These are phyloP conservation scores for Frieseomelitta varia DNA, from an alignment of 1,140 invertebrate genomes.

Conservation along the genomic window DNA sequence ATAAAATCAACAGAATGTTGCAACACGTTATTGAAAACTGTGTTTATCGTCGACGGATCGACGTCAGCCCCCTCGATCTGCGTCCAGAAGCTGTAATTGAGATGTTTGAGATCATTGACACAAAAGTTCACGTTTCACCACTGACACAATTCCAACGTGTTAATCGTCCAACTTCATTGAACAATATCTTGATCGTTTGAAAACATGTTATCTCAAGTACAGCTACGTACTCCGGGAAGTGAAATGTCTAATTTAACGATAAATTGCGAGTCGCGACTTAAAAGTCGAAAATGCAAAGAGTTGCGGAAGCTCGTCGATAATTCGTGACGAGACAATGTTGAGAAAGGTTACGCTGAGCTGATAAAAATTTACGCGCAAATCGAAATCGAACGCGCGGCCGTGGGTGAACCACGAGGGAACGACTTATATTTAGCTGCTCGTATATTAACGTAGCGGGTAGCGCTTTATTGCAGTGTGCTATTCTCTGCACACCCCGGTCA, in stretches of 20 bases:
- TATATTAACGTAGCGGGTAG: constrained; percentile 38
- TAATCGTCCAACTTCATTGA: not conserved
- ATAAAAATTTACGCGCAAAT: constrained; percentile 21
- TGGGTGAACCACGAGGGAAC: constrained; percentile 14
- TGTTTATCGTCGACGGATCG: too few species aligned
- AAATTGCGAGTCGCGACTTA: not conserved
- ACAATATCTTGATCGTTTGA: not conserved
- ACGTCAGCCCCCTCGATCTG: not conserved
- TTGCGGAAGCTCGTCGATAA: too few species aligned
- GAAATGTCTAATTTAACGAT: not conserved
- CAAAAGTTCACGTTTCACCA: constrained; percentile 8
- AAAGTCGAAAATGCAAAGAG: not conserved
- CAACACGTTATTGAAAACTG: not conserved
- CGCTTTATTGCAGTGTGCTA: constrained; percentile 46
- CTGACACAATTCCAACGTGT: not conserved
- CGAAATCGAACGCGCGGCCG: constrained; percentile 18
- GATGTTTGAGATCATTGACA: not conserved
- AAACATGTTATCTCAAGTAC: not conserved
- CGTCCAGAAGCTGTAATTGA: not conserved
- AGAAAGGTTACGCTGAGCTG: not conserved
- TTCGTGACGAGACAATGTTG: not conserved
- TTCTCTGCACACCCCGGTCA: constrained; percentile 39
- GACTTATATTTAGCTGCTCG: constrained; percentile 47
- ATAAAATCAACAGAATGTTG: too few species aligned
- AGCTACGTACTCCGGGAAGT: not conserved